These are phyloP conservation scores for Tetragnatha montana DNA, from an alignment of 2,888 invertebrate species.

Conservation along the genomic window DNA sequence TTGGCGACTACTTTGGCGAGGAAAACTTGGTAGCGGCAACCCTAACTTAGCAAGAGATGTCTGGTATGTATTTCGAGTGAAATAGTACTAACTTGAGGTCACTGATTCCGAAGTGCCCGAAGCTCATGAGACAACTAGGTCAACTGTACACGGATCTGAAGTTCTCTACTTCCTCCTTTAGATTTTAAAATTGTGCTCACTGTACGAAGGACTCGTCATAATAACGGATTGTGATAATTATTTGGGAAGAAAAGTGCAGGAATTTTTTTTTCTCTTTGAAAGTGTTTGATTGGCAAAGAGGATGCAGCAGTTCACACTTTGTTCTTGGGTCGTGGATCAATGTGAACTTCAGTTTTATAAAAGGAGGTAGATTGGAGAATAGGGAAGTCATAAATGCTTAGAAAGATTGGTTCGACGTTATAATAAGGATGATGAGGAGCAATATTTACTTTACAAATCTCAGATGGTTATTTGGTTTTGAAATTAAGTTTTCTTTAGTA, in stretches of 20 bases:
- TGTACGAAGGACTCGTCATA: slow-evolving; percentile 28
- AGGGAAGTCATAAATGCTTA: too few relatives aligned
- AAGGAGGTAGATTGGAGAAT: too few relatives aligned
- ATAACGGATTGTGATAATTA: not conserved
- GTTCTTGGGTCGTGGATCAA: too few relatives aligned
- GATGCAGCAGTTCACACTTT: too few relatives aligned
- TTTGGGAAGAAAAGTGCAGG: not conserved
- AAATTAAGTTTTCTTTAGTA: too few relatives aligned
- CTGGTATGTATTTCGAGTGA: slow-evolving; percentile 67
- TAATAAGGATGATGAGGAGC: too few relatives aligned
- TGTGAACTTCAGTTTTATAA: too few relatives aligned
- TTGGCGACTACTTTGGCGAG: slow-evolving; percentile 39
- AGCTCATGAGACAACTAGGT: slow-evolving; percentile 62
- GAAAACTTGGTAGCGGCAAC: slow-evolving; percentile 40
- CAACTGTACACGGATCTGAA: slow-evolving; percentile 69
- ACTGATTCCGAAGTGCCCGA: slow-evolving; percentile 67
- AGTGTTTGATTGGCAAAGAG: not conserved
- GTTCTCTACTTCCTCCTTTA: slow-evolving; percentile 54
- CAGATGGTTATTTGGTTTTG: too few relatives aligned
- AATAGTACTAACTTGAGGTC: slow-evolving; percentile 68
- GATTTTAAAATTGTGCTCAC: slow-evolving; percentile 42
- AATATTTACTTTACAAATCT: too few relatives aligned
- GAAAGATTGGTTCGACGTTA: too few relatives aligned
- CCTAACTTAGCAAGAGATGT: slow-evolving; percentile 61
- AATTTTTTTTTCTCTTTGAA: too few relatives aligned